phyloP scores from a whole-genome alignment of 2,888 invertebrate species.

The Thymelicus lineola region DNA sequence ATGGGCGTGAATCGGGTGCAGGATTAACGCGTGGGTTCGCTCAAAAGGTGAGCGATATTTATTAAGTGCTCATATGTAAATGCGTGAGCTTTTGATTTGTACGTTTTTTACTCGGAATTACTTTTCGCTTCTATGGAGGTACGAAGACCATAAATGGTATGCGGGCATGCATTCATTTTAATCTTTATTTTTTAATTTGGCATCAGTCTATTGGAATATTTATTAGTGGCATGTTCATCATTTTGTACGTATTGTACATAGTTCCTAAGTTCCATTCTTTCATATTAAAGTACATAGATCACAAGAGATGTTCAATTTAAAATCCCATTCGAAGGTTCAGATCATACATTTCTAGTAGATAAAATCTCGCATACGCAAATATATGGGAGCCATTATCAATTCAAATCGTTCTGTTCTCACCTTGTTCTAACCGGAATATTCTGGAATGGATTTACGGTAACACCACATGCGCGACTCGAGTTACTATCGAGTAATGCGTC shows the following conservation, averaged over 20 bases:
- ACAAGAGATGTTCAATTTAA: slow-evolving; percentile 7
- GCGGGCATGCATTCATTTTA: slow-evolving; percentile 8
- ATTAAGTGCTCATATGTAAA: slow-evolving; percentile 72
- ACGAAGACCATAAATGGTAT: slow-evolving; percentile 13
- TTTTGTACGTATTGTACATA: no score
- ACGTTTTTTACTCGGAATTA: slow-evolving; percentile 29
- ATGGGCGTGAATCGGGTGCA: slow-evolving; percentile 44
- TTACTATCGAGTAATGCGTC: slow-evolving; percentile 36
- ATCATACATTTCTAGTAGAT: slow-evolving; percentile 29
- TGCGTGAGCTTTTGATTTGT: slow-evolving; percentile 43
- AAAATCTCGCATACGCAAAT: slow-evolving; percentile 34
- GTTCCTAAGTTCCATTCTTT: not conserved
- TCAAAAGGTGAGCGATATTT: slow-evolving; percentile 59
- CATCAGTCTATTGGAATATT: not conserved
- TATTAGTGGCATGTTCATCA: no score
- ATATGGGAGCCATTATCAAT: slow-evolving; percentile 33
- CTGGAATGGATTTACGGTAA: slow-evolving; percentile 33
- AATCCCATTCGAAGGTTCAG: slow-evolving; percentile 9
- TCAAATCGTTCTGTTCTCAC: slow-evolving; percentile 36
- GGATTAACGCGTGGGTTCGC: slow-evolving; percentile 56
- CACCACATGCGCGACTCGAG: slow-evolving; percentile 34
- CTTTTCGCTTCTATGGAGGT: slow-evolving; percentile 37
- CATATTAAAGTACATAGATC: slow-evolving; percentile 1
- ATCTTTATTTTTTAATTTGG: slow-evolving; percentile 16
- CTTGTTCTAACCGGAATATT: slow-evolving; percentile 30